Percentiles rank a stretch among this genome's conserved stretches.
phyloP scores from a whole-genome alignment of 2,888 invertebrate species.

The Lithophane ornitopus region DNA sequence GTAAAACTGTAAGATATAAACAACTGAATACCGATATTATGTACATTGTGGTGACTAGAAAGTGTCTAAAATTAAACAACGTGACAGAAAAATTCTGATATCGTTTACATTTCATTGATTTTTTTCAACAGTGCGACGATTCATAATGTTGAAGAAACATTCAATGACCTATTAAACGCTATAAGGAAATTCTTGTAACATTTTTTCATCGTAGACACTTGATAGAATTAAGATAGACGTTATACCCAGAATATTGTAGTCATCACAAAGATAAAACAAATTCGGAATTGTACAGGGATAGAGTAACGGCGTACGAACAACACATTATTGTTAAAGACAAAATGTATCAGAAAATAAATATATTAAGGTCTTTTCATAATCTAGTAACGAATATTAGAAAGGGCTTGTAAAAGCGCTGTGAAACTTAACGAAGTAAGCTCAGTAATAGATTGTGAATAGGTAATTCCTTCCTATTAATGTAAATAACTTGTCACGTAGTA shows the following conservation, averaged over 20 bases:
- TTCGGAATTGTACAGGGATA: conserved; percentile 91
- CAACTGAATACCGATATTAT: conserved; percentile 75
- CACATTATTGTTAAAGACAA: conserved; percentile 72
- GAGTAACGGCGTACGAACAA: conserved; percentile 77
- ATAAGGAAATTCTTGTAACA: conserved; percentile 23
- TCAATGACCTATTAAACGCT: conserved; percentile 40
- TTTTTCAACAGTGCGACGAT: conserved; percentile 32
- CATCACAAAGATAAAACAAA: conserved; percentile 80
- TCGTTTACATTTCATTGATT: conserved; percentile 49
- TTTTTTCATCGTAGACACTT: conserved; percentile 44
- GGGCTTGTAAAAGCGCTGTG: conserved; percentile 86
- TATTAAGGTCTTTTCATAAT: conserved; percentile 73
- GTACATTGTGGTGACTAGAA: conserved; percentile 81
- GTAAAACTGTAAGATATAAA: conserved; percentile 81
- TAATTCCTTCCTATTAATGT: conserved; percentile 84
- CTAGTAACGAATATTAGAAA: conserved; percentile 73
- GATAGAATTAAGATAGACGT: conserved; percentile 63
- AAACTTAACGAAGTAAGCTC: conserved; percentile 84
- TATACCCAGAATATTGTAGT: conserved; percentile 66
- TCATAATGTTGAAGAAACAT: conserved; percentile 33
- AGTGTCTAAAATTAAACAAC: conserved; percentile 53
- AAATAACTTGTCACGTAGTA: conserved; percentile 84
- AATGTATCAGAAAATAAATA: conserved; percentile 74
- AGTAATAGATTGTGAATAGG: conserved; percentile 85
- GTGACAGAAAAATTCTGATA: conserved; percentile 24